A percentile compares a stretch with the other conserved stretches of the same genome.
Conservation (phyloP, 2,888 invertebrate species). For the Aporophyla lueneburgensis region DNA sequence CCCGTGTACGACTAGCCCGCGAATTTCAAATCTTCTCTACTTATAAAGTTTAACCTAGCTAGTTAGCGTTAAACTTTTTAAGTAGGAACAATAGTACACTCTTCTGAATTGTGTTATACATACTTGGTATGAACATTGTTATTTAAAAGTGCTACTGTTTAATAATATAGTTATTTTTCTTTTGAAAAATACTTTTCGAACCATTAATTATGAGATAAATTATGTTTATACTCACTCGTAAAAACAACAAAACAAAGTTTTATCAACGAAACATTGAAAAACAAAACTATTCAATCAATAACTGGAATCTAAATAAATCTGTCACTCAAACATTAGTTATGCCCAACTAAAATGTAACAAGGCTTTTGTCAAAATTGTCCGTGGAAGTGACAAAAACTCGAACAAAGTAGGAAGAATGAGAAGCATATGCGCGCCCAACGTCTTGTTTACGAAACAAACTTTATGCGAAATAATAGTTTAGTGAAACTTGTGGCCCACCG, state of each 20-base stretch:
- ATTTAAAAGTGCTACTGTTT: slow-evolving; percentile 34
- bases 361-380: slow-evolving; percentile 68
- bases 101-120: too few species aligned
- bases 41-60: not conserved
- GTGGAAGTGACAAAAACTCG: slow-evolving; percentile 62
- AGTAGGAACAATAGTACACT: too few species aligned
- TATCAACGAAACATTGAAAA: slow-evolving; percentile 39
- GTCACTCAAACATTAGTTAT: slow-evolving; percentile 79
- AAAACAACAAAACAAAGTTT: slow-evolving; percentile 40
- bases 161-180: not conserved
- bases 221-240: slow-evolving; percentile 21
- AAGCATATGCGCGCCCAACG: slow-evolving; percentile 80
- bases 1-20: not conserved
- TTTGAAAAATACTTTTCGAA: not conserved
- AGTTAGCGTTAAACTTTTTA: too few species aligned
- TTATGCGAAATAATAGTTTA: slow-evolving; percentile 75
- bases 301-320: slow-evolving; percentile 74
- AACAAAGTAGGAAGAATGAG: slow-evolving; percentile 66
- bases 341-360: slow-evolving; percentile 75
- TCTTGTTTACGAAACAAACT: slow-evolving; percentile 87
- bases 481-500: slow-evolving; percentile 83
- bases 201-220: slow-evolving; percentile 40
- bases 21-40: not conserved
- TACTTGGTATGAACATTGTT: too few species aligned
- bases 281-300: slow-evolving; percentile 71